A percentile compares a stretch with the other conserved stretches of the same genome.
phyloP scores from a whole-genome alignment of 2,888 invertebrate species.

The Anaspis maculata region DNA sequence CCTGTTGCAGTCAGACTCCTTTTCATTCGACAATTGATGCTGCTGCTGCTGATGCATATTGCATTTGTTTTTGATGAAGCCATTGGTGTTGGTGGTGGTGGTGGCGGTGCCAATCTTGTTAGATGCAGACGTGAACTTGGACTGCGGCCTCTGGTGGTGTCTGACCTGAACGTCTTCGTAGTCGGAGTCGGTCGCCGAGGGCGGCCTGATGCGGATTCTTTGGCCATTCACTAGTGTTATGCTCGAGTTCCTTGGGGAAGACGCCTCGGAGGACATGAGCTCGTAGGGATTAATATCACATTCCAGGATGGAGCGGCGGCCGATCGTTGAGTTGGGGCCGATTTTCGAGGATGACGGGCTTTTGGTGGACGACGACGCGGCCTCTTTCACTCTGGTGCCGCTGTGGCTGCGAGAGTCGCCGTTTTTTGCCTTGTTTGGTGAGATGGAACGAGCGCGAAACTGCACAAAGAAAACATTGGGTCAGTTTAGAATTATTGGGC shows the following conservation, averaged over 20 bases:
- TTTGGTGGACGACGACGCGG: too few relatives aligned
- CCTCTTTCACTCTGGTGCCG: slow-evolving; percentile 16
- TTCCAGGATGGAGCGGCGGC: slow-evolving; percentile 65
- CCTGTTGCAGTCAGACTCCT: slow-evolving; percentile 28
- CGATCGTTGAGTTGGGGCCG: slow-evolving; percentile 21
- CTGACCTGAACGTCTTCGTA: slow-evolving; percentile 32
- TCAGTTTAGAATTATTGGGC: too few relatives aligned
- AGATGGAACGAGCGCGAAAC: slow-evolving; percentile 43
- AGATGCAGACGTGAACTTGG: slow-evolving; percentile 9
- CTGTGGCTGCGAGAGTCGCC: slow-evolving; percentile 20
- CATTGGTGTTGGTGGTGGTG: neutral
- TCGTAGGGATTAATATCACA: slow-evolving; percentile 82
- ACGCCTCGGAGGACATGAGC: slow-evolving; percentile 52
- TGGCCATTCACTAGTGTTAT: slow-evolving; percentile 37
- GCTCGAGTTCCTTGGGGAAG: slow-evolving; percentile 29
- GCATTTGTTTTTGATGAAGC: slow-evolving; percentile 12
- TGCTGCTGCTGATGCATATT: slow-evolving; percentile 7
- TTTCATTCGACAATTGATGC: slow-evolving; percentile 23
- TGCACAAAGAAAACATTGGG: too few relatives aligned
- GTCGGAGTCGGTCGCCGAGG: slow-evolving; percentile 26
- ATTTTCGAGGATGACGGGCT: slow-evolving; percentile 20
- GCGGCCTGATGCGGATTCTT: slow-evolving; percentile 39
- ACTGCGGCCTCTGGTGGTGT: slow-evolving; percentile 12
- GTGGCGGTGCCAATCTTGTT: slow-evolving; percentile 2
- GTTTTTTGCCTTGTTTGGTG: slow-evolving; percentile 28